Percentiles rank a stretch among this genome's conserved stretches.
Conservation (phyloP, 1,140 invertebrate species). For the Drosophila kurseongensis region DNA sequence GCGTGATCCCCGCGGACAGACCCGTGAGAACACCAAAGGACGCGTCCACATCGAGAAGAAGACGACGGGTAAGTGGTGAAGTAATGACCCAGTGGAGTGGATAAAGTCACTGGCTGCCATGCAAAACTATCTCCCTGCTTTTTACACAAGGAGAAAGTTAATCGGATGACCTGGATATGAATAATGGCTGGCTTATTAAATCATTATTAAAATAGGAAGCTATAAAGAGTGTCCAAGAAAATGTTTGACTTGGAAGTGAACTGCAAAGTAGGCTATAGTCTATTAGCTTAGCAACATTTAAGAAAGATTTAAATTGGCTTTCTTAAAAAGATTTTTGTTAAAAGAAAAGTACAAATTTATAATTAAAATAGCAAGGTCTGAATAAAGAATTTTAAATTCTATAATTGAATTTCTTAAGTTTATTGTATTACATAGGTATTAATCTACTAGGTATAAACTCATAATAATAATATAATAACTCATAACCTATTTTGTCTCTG, state of each 20-base stretch:
- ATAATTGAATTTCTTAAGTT: too few species aligned
- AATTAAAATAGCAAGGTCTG: too few species aligned
- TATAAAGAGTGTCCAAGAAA: neutral
- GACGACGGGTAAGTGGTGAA: slow-evolving; percentile 64
- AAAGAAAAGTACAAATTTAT: too few species aligned
- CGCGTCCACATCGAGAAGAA: slow-evolving; percentile 83
- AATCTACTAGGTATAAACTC: too few species aligned
- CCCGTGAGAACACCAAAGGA: slow-evolving; percentile 78
- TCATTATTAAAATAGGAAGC: slow-evolving; percentile 3
- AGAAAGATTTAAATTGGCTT: too few species aligned
- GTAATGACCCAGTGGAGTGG: slow-evolving; percentile 4
- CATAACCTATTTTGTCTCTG: neutral
- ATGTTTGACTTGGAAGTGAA: neutral
- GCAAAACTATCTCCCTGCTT: slow-evolving; percentile 1
- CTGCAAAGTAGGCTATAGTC: neutral
- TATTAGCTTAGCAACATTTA: too few species aligned
- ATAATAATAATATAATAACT: too few species aligned
- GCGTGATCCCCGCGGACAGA: slow-evolving; percentile 74
- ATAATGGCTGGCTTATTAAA: slow-evolving; percentile 1
- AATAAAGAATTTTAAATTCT: too few species aligned
- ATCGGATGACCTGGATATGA: neutral
- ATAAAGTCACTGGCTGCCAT: slow-evolving; percentile 20
- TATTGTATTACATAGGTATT: too few species aligned
- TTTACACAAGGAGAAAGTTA: slow-evolving; percentile 4
- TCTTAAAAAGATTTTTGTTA: too few species aligned